Percentiles rank a stretch among this genome's conserved stretches.
phyloP scores from a whole-genome alignment of 1,140 invertebrate genomes.

The Delia radicum region DNA sequence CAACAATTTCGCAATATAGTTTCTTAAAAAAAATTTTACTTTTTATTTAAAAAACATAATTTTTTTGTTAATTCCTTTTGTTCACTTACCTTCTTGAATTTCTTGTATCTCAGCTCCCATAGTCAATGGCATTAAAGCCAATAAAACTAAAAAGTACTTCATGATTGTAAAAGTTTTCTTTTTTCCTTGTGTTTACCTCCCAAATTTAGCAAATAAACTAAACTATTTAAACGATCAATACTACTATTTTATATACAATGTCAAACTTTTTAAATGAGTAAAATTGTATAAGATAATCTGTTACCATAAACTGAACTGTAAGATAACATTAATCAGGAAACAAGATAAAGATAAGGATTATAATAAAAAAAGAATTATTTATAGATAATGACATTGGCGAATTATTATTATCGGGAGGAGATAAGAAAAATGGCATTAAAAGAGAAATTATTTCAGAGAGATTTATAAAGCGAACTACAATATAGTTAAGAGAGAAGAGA shows the following conservation, averaged over 20 bases:
- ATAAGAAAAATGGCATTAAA: no score
- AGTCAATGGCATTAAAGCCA: conserved; percentile 32
- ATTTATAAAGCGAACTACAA: no score
- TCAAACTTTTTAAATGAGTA: not conserved
- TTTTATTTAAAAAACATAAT: no score
- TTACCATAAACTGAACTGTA: not conserved
- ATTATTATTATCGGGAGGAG: no score
- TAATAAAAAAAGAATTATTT: no score
- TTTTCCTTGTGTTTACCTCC: conserved; percentile 16
- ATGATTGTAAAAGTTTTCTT: conserved; percentile 31
- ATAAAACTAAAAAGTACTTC: conserved; percentile 38
- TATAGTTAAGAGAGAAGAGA: no score
- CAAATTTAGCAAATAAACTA: conserved; percentile 19
- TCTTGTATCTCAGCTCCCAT: conserved; percentile 33
- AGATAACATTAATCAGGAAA: not conserved
- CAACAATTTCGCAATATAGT: no score
- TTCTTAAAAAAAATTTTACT: not conserved
- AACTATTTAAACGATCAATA: not conserved
- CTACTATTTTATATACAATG: not conserved
- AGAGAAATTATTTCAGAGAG: no score
- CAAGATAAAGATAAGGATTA: not conserved
- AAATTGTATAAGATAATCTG: not conserved
- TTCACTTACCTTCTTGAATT: conserved; percentile 12
- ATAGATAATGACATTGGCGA: no score
- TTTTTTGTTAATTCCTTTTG: not conserved